phyloP scores from a whole-genome alignment of 2,113 vertebrate species.

The Hyperopisus bebe region DNA sequence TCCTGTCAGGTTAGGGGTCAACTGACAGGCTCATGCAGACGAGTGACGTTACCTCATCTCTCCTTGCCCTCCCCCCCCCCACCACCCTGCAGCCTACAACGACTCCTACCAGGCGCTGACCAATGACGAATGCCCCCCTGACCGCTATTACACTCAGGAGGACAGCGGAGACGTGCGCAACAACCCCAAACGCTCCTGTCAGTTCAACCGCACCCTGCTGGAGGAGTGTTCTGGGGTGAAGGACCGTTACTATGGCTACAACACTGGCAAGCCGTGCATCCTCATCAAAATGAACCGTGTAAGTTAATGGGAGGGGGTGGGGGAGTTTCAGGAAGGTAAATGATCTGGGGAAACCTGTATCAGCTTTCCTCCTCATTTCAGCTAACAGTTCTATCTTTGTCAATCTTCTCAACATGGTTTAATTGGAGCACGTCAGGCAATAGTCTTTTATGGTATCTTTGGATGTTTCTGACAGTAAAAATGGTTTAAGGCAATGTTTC shows the following conservation, averaged over 20 bases:
- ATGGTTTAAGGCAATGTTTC: not conserved
- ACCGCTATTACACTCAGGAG: conserved; percentile 68
- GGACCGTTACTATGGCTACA: conserved; percentile 74
- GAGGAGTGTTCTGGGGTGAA: conserved; percentile 66
- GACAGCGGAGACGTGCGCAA: conserved; percentile 77
- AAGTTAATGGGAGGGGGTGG: conserved; percentile 37
- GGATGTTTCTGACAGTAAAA: not conserved
- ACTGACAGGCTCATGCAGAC: not conserved
- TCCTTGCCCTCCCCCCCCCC: not conserved
- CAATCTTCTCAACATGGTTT: not conserved
- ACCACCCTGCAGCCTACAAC: conserved; percentile 53
- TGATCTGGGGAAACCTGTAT: not conserved
- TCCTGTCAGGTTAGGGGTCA: not conserved
- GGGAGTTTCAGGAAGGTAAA: conserved; percentile 34
- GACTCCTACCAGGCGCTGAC: conserved; percentile 65
- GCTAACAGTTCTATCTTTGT: not conserved
- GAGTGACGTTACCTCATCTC: not conserved
- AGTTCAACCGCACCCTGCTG: conserved; percentile 74
- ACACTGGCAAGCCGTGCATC: conserved; percentile 73
- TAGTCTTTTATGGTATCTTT: not conserved
- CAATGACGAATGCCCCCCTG: conserved; percentile 64
- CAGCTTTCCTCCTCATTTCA: not conserved
- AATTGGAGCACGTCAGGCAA: not conserved
- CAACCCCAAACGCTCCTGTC: conserved; percentile 81
- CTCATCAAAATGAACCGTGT: conserved; percentile 89